Evolutionary conservation across 1,140 invertebrate species (phyloP), one percentile per base, ranked within the genome.

Genomic region (Melitaea cinxia): DNA sequence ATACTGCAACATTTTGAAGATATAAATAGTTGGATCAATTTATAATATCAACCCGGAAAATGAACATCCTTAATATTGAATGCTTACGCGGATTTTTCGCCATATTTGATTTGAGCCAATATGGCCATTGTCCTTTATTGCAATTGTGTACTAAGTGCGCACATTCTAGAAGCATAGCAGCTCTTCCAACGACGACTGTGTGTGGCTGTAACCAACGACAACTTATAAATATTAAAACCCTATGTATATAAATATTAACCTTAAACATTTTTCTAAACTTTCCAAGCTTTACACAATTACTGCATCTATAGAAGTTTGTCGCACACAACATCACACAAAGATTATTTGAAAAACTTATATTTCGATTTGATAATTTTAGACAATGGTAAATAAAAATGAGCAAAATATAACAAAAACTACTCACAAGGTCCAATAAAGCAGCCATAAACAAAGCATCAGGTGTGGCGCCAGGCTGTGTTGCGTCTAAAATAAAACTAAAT

Each of bases 71-170:
- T 47, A 49, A 12, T 42, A n/a, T 52, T 59, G 12, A 60, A 56
- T 17, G 24, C 74, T 80, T 73, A 88, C 87, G 65, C 12, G 77
- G 72, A 63, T 78, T 80, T 77, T 90, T 90, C 7, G 79, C 80
- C 14, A 84, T 67, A 59, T 87, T 88, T 0, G 86, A 84, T 68
- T 89, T 88, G 0, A 90, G 73, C 88, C 88, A 90, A 66, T 90
- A 84, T 4, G 99, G 98, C 98, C 99, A 99, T 69, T 98, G 97
- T 0, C 98, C 98, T 90, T 97, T 97, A 82, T 99, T 99, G 84
- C 99, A 99, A 59, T 96, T 95, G 83, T 99, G 98, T 0, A 99
- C 98, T 78, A 99, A 96, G 87, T 99, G 95, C 3, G 97, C 95
- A 88, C 98, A 99, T 90, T 99, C 99, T 30, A 99, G 89, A 24